Base-by-base conservation (phyloP, 2,113 vertebrate species). In the Nyctereutes procyonoides region DNA sequence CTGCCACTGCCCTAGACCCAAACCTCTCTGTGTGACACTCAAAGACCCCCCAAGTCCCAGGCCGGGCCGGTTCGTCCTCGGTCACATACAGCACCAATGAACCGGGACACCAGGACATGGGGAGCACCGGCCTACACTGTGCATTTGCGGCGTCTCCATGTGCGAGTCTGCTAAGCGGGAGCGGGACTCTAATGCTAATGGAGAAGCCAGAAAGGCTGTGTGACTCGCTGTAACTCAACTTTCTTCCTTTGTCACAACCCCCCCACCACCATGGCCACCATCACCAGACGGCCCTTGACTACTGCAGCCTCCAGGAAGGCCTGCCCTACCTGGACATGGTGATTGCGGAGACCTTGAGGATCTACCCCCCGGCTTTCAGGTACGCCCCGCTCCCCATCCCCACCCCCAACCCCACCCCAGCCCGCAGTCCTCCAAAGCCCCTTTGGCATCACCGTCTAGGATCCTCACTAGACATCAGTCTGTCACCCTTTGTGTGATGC, bases 281-380 rank as follows among this genome's bases (percentile, higher is more conserved):
- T 43, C 43, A 43, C 86, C 83, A 99, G 99, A 97, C 96, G 8
- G 98, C 98, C 3, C 98, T 99, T 14, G 98, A 99, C 98, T 99
- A 99, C 96, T 92, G 97, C 98, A 99, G 99, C 62, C 97, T 99
- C 0, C 99, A 99, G 97, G 99, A 99, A 90, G 97, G 56, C 73
- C 99, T 99, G 92, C 99, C 99, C 95, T 99, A 99, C 94, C 98
- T 99, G 98, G 99, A 99, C 95, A 99, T 99, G 99, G 99, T 99
- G 95, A 98, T 99, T 26, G 98, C 98, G 56, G 99, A 99, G 98
- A 98, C 99, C 0, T 90, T 99, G 94, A 99, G 99, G 62, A 98
- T 99, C 97, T 99, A 99, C 97, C 99, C 99, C 11, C 99, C 99
- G 15, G 99, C 98, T 55, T 99, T 99, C 99, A 99, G 99, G 99